These are phyloP conservation scores for Triplophysa bombifrons DNA, from an alignment of 2,797 vertebrate genomes.

Conservation along the genomic window DNA sequence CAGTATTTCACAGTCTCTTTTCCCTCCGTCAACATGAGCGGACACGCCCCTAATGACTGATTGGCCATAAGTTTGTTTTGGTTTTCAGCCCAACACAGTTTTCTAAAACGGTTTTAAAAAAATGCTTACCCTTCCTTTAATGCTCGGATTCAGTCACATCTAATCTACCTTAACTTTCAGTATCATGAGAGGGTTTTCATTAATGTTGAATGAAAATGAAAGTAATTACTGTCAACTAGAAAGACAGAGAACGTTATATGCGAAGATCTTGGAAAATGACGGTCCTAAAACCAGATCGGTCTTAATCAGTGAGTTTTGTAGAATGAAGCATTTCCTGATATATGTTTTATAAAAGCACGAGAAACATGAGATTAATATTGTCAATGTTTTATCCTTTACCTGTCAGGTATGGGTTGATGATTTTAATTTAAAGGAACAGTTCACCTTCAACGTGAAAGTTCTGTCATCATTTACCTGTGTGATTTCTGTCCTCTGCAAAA, in stretches of 20 bases:
- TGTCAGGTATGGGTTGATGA: neutral
- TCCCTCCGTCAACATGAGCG: too few species aligned
- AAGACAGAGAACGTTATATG: conserved; percentile 13
- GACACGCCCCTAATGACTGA: too few species aligned
- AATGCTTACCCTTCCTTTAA: neutral
- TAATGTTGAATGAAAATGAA: conserved; percentile 16
- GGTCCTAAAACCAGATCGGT: neutral
- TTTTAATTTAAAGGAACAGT: too few species aligned
- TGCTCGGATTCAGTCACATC: conserved; percentile 4
- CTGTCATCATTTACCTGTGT: too few species aligned
- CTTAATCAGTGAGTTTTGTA: conserved; percentile 26
- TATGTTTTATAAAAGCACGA: neutral
- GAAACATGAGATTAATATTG: neutral
- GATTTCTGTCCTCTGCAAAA: too few species aligned
- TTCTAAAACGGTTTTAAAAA: too few species aligned
- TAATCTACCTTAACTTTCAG: conserved; percentile 18
- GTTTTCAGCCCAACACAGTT: too few species aligned
- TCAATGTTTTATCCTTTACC: too few species aligned
- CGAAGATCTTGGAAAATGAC: conserved; percentile 23
- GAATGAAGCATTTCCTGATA: conserved; percentile 14
- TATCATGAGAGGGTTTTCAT: conserved; percentile 2
- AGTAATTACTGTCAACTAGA: conserved; percentile 35
- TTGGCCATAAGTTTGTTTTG: too few species aligned
- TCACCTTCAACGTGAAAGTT: too few species aligned
- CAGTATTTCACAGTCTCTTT: too few species aligned